These are phyloP conservation scores for Actinernus sp. DNA, from an alignment of 92 coral and sea anemone genomes.

Conservation along the genomic window DNA sequence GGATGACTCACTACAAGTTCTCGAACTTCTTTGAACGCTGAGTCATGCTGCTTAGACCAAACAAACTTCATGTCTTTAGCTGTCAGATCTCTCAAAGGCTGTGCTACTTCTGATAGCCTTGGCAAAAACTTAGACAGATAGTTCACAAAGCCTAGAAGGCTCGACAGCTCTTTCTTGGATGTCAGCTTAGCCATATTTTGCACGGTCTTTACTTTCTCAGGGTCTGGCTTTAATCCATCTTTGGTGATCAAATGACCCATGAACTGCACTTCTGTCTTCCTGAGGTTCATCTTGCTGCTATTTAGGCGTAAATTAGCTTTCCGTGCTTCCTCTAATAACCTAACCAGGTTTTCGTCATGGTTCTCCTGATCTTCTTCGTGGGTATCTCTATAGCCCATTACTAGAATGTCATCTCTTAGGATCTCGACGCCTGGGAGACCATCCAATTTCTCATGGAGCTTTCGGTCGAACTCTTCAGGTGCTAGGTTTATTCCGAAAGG, in stretches of 20 bases:
- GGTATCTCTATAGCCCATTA: too few species aligned
- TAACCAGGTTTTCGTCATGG: slow-evolving; percentile 23
- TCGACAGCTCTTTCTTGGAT: slow-evolving; percentile 11
- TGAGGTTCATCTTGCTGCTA: slow-evolving; percentile 17
- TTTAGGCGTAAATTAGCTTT: slow-evolving; percentile 9
- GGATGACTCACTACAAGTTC: slow-evolving; percentile 30
- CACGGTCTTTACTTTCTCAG: slow-evolving; percentile 36
- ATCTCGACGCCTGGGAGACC: too few species aligned
- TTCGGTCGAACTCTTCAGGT: too few species aligned
- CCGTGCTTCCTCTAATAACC: slow-evolving; percentile 10
- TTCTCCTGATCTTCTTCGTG: slow-evolving; percentile 20
- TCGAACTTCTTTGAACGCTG: slow-evolving; percentile 38
- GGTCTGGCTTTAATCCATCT: slow-evolving; percentile 45
- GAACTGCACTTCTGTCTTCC: slow-evolving; percentile 15
- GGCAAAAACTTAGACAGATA: slow-evolving; percentile 48
- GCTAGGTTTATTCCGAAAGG: too few species aligned
- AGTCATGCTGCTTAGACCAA: slow-evolving; percentile 47
- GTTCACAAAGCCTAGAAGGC: slow-evolving; percentile 62
- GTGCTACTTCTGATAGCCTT: slow-evolving; percentile 41
- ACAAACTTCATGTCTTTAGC: slow-evolving; percentile 22
- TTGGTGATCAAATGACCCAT: slow-evolving; percentile 28
- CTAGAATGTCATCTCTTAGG: too few species aligned
- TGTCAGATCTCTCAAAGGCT: slow-evolving; percentile 48
- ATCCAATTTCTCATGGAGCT: too few species aligned
- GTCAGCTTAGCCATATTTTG: slow-evolving; percentile 23